phyloP scores from a whole-genome alignment of 1,140 invertebrate genomes.

The Drosophila carrolli region DNA sequence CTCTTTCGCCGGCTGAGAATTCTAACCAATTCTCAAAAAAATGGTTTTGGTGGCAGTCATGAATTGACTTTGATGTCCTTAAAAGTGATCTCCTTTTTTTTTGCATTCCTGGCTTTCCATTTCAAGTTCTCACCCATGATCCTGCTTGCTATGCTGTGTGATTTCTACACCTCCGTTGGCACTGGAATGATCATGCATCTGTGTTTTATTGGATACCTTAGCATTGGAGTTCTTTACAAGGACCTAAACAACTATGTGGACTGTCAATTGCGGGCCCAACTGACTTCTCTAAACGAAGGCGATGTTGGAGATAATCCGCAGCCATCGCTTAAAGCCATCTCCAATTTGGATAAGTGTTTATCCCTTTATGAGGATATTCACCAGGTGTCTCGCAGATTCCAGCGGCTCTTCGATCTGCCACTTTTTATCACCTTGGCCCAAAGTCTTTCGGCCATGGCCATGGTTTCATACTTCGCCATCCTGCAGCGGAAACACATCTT shows the following conservation, averaged over 20 bases:
- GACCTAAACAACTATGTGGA: slow-evolving; percentile 53
- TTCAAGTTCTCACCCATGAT: neutral
- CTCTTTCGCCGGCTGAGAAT: slow-evolving; percentile 24
- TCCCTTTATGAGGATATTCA: slow-evolving; percentile 58
- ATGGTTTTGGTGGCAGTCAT: slow-evolving; percentile 26
- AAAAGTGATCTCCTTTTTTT: slow-evolving; percentile 15
- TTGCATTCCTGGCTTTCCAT: neutral
- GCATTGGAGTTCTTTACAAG: slow-evolving; percentile 48
- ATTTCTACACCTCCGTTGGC: slow-evolving; percentile 26
- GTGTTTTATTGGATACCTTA: slow-evolving; percentile 56
- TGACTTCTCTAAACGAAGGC: neutral
- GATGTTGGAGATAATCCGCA: neutral
- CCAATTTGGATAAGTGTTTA: slow-evolving; percentile 46
- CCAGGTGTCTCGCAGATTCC: slow-evolving; percentile 19
- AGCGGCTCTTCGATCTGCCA: slow-evolving; percentile 49
- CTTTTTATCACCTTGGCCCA: slow-evolving; percentile 37
- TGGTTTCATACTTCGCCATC: slow-evolving; percentile 37
- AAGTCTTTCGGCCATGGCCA: slow-evolving; percentile 27
- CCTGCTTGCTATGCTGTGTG: neutral
- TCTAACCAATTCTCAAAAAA: neutral
- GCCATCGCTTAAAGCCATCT: neutral
- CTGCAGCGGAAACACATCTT: slow-evolving; percentile 5
- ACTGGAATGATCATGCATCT: slow-evolving; percentile 35
- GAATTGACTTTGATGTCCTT: slow-evolving; percentile 38
- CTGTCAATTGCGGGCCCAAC: slow-evolving; percentile 21